Percentiles rank a stretch among this genome's conserved stretches.
These are phyloP conservation scores for Galemys pyrenaicus DNA, from an alignment of 2,113 vertebrate species.

Conservation along the genomic window DNA sequence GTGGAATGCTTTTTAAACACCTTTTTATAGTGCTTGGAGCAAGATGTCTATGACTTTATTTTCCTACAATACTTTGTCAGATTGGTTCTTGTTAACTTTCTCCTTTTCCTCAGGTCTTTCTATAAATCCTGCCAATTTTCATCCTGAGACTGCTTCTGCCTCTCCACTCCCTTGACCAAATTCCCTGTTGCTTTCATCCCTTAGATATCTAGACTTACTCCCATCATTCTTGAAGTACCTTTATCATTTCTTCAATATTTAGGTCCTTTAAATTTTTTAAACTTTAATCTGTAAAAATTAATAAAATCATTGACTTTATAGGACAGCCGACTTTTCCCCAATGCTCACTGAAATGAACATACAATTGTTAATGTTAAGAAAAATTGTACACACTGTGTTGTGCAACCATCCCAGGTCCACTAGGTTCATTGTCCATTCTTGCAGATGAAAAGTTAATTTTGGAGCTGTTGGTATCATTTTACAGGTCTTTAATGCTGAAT, in stretches of 20 bases:
- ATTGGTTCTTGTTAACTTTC: neutral
- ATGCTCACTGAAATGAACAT: neutral
- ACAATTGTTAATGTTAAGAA: neutral
- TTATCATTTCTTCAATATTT: neutral
- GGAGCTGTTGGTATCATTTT: too few species aligned
- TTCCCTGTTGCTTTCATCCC: neutral
- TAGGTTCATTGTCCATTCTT: too few species aligned
- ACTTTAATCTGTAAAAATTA: conserved; percentile 19
- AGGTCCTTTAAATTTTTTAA: neutral
- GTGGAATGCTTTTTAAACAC: neutral
- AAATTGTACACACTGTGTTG: neutral
- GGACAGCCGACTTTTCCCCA: neutral
- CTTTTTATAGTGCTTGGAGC: neutral
- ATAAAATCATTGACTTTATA: neutral
- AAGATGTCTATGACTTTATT: neutral
- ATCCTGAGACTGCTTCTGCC: neutral
- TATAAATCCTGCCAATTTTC: neutral
- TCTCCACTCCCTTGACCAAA: too few species aligned
- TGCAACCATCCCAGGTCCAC: too few species aligned
- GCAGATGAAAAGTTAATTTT: too few species aligned
- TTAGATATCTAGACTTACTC: neutral
- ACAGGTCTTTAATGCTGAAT: too few species aligned
- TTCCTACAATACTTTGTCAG: neutral
- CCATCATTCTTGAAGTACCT: neutral
- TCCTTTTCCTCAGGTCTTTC: too few species aligned